phyloP scores from a whole-genome alignment of 1,140 invertebrate species.

The Aphidius ervi region DNA sequence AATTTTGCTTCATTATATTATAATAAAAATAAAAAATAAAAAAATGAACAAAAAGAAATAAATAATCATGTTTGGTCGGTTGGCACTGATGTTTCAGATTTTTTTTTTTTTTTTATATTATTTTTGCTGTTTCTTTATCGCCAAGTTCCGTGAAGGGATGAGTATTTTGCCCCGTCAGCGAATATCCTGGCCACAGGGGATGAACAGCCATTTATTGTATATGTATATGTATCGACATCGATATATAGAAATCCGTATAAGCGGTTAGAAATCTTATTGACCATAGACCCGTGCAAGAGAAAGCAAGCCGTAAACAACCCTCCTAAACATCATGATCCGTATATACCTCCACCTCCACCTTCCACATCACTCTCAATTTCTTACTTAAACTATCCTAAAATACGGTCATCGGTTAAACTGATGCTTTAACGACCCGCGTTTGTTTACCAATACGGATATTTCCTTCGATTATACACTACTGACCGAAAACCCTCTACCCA shows the following conservation, averaged over 20 bases:
- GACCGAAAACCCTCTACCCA: neutral
- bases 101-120: neutral
- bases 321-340: slow-evolving; percentile 41
- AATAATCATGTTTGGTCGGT: slow-evolving; percentile 13
- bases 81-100: slow-evolving; percentile 3
- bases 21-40: slow-evolving; percentile 1
- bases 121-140: slow-evolving; percentile 2
- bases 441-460: slow-evolving; percentile 45
- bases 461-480: slow-evolving; percentile 21
- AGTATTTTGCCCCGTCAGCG: slow-evolving; percentile 13
- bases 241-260: neutral
- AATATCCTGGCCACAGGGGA: neutral
- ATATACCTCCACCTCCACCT: slow-evolving; percentile 19
- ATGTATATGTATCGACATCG: neutral
- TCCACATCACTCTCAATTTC: slow-evolving; percentile 10
- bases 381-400: slow-evolving; percentile 9
- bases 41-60: slow-evolving; percentile 1
- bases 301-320: slow-evolving; percentile 47
- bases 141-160: neutral
- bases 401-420: slow-evolving; percentile 43
- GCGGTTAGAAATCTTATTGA: slow-evolving; percentile 38
- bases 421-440: slow-evolving; percentile 43
- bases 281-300: slow-evolving; percentile 29
- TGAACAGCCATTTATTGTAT: neutral
- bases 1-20: neutral